These are phyloP conservation scores for Atrichornis clamosus DNA, from an alignment of 2,113 vertebrate genomes.

Conservation along the genomic window DNA sequence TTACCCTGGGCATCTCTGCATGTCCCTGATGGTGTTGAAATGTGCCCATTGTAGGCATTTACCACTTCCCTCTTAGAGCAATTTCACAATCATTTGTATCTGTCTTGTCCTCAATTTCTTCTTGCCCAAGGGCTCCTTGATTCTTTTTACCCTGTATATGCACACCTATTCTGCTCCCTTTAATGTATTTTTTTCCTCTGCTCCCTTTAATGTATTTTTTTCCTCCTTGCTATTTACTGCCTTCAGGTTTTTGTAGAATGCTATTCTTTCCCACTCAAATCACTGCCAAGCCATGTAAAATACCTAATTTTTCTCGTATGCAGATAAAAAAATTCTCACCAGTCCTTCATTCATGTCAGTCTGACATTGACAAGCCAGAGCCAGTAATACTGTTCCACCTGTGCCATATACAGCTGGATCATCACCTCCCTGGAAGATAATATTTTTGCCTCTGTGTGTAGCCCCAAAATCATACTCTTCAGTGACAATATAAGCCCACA, in stretches of 20 bases:
- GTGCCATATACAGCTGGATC: background rate
- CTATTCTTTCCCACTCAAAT: background rate
- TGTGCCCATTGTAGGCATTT: background rate
- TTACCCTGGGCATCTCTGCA: background rate
- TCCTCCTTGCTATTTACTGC: background rate
- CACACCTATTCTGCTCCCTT: background rate
- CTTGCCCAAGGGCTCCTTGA: background rate
- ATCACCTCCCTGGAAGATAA: constrained; percentile 15
- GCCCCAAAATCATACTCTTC: constrained; percentile 42
- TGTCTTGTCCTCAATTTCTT: background rate
- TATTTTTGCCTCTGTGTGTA: background rate
- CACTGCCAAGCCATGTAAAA: background rate
- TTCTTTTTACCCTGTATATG: background rate
- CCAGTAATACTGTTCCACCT: background rate
- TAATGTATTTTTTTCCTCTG: background rate
- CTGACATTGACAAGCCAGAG: background rate
- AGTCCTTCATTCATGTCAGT: background rate
- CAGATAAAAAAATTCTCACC: background rate
- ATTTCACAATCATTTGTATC: background rate
- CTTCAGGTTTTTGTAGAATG: background rate
- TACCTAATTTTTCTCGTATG: background rate
- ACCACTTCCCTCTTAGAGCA: background rate
- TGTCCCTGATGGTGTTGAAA: background rate
- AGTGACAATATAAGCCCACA: background rate
- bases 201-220: background rate